phyloP scores from a whole-genome alignment of 2,113 vertebrate genomes.

The Tretioscincus oriximinensis region DNA sequence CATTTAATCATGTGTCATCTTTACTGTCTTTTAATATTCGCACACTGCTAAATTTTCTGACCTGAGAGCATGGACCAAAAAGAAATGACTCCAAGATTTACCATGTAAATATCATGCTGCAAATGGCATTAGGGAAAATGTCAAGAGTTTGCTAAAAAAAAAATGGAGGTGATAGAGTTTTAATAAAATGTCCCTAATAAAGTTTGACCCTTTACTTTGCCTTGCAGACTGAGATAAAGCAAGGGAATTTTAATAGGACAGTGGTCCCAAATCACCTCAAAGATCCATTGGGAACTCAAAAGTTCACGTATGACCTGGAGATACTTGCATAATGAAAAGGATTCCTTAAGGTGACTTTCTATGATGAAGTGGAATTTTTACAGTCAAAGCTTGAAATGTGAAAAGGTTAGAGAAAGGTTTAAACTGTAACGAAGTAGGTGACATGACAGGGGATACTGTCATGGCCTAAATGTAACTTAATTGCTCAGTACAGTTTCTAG shows the following conservation, averaged over 20 bases:
- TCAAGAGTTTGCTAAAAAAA: conserved; percentile 21
- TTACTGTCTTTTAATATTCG: not conserved
- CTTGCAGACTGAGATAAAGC: conserved; percentile 1
- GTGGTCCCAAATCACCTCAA: conserved; percentile 4
- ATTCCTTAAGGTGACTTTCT: conserved; percentile 1
- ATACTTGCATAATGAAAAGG: conserved; percentile 29
- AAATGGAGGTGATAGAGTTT: not conserved
- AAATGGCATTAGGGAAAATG: conserved; percentile 40
- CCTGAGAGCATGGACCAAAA: conserved; percentile 4
- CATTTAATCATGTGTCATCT: not conserved
- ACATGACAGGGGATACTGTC: conserved; percentile 9
- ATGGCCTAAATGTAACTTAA: conserved; percentile 14
- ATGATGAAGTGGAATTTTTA: conserved; percentile 32
- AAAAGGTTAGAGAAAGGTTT: conserved; percentile 48
- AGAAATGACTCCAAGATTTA: not conserved
- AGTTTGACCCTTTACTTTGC: conserved; percentile 16
- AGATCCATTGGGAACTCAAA: conserved; percentile 36
- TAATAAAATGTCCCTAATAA: not conserved
- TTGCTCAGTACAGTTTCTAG: conserved; percentile 33
- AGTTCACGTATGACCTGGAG: conserved; percentile 52
- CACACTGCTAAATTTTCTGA: conserved; percentile 3
- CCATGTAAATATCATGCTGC: conserved; percentile 3
- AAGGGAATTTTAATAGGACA: not conserved
- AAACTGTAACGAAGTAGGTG: conserved; percentile 12
- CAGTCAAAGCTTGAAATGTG: conserved; percentile 25